Percentiles rank a stretch among this genome's conserved stretches.
Conservation (phyloP, 2,113 vertebrate genomes). For the Galemys pyrenaicus region DNA sequence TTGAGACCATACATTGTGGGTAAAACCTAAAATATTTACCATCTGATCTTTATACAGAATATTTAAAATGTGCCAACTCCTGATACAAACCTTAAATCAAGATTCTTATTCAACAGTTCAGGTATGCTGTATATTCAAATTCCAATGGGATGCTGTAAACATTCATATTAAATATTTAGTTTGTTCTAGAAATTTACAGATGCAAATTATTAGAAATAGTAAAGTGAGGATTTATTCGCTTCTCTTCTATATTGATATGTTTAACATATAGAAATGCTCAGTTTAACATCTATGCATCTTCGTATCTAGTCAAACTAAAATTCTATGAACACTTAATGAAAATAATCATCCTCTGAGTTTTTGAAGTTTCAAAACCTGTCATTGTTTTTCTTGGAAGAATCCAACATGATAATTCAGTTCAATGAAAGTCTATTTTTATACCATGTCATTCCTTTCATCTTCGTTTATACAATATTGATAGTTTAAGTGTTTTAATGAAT, state of each 20-base stretch:
- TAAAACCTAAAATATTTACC: not conserved
- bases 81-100: not conserved
- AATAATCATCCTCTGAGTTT: not conserved
- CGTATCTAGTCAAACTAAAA: not conserved
- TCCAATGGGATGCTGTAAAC: not conserved
- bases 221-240: not conserved
- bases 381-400: not conserved
- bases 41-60: not conserved
- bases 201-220: not conserved
- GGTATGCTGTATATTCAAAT: not conserved
- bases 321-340: not conserved
- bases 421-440: not conserved
- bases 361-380: not conserved
- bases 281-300: not conserved
- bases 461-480: slow-evolving; percentile 59
- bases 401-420: not conserved
- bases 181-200: not conserved
- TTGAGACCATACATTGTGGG: not conserved
- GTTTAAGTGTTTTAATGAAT: slow-evolving; percentile 68
- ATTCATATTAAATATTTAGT: not conserved
- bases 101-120: not conserved
- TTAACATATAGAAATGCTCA: not conserved
- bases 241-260: not conserved
- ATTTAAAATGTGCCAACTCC: not conserved
- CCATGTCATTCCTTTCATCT: slow-evolving; percentile 35